Evolutionary conservation across 2,113 vertebrate species (phyloP), one percentile per base, ranked within the genome.

Genomic region (Dasyprocta punctata): DNA sequence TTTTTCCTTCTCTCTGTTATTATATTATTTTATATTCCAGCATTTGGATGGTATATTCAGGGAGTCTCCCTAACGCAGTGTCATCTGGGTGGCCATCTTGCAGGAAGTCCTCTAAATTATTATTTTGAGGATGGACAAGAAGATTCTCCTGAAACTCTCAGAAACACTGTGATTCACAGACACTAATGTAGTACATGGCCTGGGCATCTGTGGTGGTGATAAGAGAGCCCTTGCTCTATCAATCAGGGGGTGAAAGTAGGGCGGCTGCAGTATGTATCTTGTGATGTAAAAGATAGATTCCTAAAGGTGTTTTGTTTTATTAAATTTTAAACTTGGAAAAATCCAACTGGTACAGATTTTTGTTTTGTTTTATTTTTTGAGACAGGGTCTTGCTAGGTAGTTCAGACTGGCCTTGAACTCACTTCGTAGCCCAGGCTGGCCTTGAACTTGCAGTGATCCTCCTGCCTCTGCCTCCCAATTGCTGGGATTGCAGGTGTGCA

Each of bases 281-380:
- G 28, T 91, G 58, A 84, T 26, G 60, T 87, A 81, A 94, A 94
- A 85, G 6, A 38, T 69, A 67, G 63, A 30, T 84, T 5, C 28
- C n/a, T 60, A 54, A 38, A 60, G 30, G 19, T 56, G 52, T 97
- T 83, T 81, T 84, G 86, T 60, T 87, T 96, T 78, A 86, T 89
- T 67, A 86, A 58, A 41, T 67, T 93, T 75, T 93, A 78, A 84
- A 38, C 69, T 95, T 17, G 36, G 30, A 73, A 36, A 81, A 77
- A 11, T 28, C 73, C 41, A 75, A 24, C 41, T 73, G n/a, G 20
- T 30, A 65, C 2, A 71, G 65, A 65, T 92, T 86, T 93, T 65
- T 65, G 14, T 33, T 65, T n/a, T 67, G 5, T 67, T 67, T 61
- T 28, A 26, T 28, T 61, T 67, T 67, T 17, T 67, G 65, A 67